Conservation (phyloP, 1,140 invertebrate species). For the Drosophila lowei region DNA sequence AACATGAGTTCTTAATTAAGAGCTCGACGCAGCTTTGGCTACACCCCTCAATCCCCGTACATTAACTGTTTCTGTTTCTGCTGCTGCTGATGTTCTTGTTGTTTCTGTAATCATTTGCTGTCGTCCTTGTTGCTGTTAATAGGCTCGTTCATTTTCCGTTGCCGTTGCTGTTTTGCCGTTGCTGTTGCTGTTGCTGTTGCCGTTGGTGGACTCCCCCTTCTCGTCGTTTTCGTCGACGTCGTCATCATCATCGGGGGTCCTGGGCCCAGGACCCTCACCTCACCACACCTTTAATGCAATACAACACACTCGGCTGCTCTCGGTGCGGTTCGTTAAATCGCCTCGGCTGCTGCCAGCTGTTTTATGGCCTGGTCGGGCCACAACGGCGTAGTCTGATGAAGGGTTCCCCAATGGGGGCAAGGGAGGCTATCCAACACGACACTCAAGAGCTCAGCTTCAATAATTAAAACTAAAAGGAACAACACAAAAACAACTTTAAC, state of each 20-base stretch:
- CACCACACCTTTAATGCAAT: slow-evolving; percentile 74
- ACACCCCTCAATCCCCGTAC: not conserved
- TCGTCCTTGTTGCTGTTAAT: slow-evolving; percentile 78
- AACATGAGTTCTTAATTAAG: slow-evolving; percentile 83
- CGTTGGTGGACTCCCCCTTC: not conserved
- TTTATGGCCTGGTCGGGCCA: slow-evolving; percentile 25
- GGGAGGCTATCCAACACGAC: not conserved
- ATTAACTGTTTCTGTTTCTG: slow-evolving; percentile 27
- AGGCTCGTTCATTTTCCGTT: slow-evolving; percentile 74
- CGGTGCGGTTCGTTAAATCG: slow-evolving; percentile 78
- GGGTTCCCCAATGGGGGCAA: not conserved
- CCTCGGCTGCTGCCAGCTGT: slow-evolving; percentile 33
- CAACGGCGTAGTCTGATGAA: slow-evolving; percentile 19
- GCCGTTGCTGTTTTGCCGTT: no score
- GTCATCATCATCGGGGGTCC: not conserved
- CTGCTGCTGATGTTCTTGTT: slow-evolving; percentile 34
- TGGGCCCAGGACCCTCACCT: not conserved
- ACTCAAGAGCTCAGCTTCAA: not conserved
- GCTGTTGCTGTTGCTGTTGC: no score
- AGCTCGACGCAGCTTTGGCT: slow-evolving; percentile 57
- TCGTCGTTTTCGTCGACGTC: slow-evolving; percentile 19
- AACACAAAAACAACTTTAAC: not conserved
- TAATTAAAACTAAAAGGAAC: not conserved
- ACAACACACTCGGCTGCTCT: slow-evolving; percentile 77
- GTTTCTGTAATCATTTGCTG: slow-evolving; percentile 65